These are phyloP conservation scores for Ophion costatus DNA, from an alignment of 2,888 invertebrate species.

Conservation along the genomic window DNA sequence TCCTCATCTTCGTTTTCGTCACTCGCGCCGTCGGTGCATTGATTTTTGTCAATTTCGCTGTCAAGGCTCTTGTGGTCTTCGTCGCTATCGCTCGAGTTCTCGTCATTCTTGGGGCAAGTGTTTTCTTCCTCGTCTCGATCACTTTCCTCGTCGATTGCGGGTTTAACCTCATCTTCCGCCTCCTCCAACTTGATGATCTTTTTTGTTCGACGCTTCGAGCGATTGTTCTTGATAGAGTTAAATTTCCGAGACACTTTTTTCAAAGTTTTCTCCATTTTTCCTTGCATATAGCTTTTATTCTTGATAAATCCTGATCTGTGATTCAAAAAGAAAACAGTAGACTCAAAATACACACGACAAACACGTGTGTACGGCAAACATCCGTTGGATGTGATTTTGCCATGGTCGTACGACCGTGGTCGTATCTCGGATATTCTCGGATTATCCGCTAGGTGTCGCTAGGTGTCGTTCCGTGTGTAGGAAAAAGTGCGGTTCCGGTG, in stretches of 20 bases:
- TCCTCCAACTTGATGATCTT: neutral
- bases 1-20: constrained; percentile 5
- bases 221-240: neutral
- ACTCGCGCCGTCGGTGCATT: neutral
- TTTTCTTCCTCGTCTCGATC: constrained; percentile 24
- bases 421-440: no score
- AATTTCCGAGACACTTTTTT: neutral
- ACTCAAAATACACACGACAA: no score
- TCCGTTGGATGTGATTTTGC: no score
- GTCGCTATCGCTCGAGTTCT: neutral
- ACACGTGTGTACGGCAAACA: no score
- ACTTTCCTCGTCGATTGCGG: constrained; percentile 21
- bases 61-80: neutral
- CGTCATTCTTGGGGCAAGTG: neutral
- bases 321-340: no score
- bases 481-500: no score
- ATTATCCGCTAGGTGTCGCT: no score
- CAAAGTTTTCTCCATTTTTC: neutral
- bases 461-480: no score
- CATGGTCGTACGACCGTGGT: no score
- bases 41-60: constrained; percentile 4
- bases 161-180: constrained; percentile 12
- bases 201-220: neutral
- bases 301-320: no score
- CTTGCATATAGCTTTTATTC: neutral